phyloP scores from a whole-genome alignment of 2,113 vertebrate genomes.

The Centropus unirufus region DNA sequence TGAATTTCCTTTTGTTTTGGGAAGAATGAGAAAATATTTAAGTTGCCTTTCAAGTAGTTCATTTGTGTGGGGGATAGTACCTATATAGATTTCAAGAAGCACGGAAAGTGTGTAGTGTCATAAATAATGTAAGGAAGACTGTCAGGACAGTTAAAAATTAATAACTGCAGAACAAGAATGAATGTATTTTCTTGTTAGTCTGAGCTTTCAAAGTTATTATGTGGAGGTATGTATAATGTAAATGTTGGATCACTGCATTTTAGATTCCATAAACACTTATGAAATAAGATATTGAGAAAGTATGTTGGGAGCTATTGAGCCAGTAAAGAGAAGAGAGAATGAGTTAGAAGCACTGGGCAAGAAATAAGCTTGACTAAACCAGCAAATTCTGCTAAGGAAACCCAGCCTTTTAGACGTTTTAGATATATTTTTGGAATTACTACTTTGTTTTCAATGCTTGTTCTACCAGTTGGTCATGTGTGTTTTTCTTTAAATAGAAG shows the following conservation, averaged over 20 bases:
- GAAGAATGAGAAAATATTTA: background rate
- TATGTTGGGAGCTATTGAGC: background rate
- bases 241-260: background rate
- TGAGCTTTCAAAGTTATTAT: background rate
- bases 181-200: background rate
- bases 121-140: background rate
- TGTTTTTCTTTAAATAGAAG: background rate
- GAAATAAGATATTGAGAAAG: background rate
- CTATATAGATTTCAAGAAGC: background rate
- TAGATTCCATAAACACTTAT: background rate
- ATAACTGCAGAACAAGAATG: background rate
- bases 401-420: background rate
- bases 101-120: background rate
- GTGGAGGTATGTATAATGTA: background rate
- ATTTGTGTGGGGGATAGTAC: accelerated
- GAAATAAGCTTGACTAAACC: background rate
- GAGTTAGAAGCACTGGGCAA: background rate
- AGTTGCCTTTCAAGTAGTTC: background rate
- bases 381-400: background rate
- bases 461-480: background rate
- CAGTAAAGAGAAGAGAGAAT: background rate
- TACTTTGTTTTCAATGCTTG: background rate
- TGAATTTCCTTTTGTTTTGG: background rate
- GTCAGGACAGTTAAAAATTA: background rate
- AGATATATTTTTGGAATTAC: background rate